Evolutionary conservation across 2,888 invertebrate species (phyloP).

Genomic region (Aleiodes testaceus): DNA sequence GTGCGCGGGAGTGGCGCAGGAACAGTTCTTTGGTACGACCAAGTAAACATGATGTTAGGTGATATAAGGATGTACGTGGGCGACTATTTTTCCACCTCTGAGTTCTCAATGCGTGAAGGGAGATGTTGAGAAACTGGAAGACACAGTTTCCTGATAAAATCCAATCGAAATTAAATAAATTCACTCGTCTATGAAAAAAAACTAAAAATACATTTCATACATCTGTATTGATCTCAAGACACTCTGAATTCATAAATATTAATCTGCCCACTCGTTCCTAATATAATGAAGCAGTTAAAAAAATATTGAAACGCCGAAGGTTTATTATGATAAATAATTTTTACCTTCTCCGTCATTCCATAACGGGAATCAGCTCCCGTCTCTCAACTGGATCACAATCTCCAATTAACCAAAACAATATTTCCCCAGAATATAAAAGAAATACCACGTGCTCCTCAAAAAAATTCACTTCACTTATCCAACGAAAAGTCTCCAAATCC

Average conservation of each 20-base stretch:
- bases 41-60: constrained; percentile 60
- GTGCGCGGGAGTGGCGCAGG: constrained; percentile 49
- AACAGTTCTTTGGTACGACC: constrained; percentile 58
- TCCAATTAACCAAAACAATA: background rate
- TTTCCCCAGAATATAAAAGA: too few species aligned
- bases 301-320: background rate
- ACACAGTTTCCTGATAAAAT: too few species aligned
- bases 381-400: constrained; percentile 35
- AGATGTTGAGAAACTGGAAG: constrained; percentile 47
- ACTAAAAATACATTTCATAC: background rate
- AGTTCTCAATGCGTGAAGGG: constrained; percentile 50
- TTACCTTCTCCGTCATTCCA: constrained; percentile 71
- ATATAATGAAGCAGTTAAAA: background rate
- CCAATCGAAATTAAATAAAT: background rate
- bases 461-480: too few species aligned
- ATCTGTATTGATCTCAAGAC: background rate
- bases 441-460: too few species aligned
- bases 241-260: background rate
- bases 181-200: too few species aligned
- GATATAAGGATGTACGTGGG: constrained; percentile 66
- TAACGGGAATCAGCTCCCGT: constrained; percentile 50
- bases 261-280: background rate
- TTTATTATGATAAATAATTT: constrained; percentile 4
- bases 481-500: too few species aligned
- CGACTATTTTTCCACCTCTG: constrained; percentile 46